Percentiles rank a stretch among this genome's conserved stretches.
phyloP scores from a whole-genome alignment of 2,113 vertebrate species.

The Cardinalis cardinalis region DNA sequence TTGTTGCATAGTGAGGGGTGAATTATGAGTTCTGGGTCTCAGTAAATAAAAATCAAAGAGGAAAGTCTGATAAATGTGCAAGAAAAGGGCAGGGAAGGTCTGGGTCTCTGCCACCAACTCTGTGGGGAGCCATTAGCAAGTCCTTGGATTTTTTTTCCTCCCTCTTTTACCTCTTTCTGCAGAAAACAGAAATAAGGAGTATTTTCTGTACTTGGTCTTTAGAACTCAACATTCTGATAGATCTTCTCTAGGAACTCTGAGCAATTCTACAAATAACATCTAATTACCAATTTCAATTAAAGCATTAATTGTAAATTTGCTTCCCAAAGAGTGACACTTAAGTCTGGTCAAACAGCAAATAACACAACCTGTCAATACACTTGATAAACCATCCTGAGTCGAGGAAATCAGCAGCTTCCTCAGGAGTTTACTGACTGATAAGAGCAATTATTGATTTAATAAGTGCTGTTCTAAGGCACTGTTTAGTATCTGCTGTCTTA shows the following conservation, averaged over 20 bases:
- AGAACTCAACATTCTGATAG: not conserved
- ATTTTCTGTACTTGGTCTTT: not conserved
- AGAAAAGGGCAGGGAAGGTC: not conserved
- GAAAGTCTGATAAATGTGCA: not conserved
- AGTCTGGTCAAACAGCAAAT: not conserved
- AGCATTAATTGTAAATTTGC: not conserved
- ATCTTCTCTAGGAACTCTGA: not conserved
- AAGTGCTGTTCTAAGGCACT: not conserved
- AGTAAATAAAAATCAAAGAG: not conserved
- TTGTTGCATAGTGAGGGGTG: not conserved
- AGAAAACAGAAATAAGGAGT: not conserved
- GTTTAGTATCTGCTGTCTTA: not conserved
- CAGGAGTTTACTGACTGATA: not conserved
- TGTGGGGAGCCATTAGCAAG: not conserved
- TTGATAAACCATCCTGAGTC: not conserved
- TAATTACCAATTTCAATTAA: not conserved
- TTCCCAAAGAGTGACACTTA: not conserved
- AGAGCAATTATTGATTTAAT: not conserved
- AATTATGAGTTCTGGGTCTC: not conserved
- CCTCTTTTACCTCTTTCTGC: not conserved
- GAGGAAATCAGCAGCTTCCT: not conserved
- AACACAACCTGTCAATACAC: not conserved
- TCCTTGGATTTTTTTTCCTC: not conserved
- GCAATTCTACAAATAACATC: not conserved
- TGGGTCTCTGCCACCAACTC: not conserved